These are phyloP conservation scores for Chelonia mydas DNA, from an alignment of 2,797 vertebrate species.

Conservation along the genomic window DNA sequence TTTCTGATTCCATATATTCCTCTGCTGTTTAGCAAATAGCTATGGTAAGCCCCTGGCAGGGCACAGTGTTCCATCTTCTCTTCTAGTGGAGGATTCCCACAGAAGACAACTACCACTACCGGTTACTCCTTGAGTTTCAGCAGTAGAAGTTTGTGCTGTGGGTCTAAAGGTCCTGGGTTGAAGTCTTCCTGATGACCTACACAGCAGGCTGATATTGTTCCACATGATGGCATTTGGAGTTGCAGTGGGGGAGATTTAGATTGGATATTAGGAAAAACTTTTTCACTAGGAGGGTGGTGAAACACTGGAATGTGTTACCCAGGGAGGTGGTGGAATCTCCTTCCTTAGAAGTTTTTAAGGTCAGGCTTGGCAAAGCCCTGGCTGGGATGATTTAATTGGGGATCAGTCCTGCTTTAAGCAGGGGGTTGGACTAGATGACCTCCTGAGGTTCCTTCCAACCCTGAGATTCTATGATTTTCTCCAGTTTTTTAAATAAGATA, in stretches of 20 bases:
- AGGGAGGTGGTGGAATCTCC: no score
- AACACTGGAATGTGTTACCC: no score
- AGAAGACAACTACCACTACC: neutral
- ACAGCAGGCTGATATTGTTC: neutral
- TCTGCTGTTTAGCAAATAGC: neutral
- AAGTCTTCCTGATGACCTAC: neutral
- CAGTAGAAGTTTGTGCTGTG: neutral
- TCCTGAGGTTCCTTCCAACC: no score
- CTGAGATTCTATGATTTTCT: neutral
- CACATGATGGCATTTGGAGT: neutral
- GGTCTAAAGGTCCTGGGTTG: neutral
- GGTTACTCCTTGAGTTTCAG: neutral
- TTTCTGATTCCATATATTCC: neutral
- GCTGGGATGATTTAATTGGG: no score
- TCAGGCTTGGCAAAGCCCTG: no score
- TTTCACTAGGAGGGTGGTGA: no score
- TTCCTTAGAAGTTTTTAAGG: no score
- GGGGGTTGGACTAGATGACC: no score
- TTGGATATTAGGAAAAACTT: no score
- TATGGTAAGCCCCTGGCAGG: no score
- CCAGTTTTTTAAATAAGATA: neutral
- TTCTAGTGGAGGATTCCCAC: neutral
- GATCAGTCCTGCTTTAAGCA: no score
- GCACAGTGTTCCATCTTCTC: neutral
- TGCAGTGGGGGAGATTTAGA: no score